phyloP scores from a whole-genome alignment of 2,797 vertebrate genomes.

The Picus viridis region DNA sequence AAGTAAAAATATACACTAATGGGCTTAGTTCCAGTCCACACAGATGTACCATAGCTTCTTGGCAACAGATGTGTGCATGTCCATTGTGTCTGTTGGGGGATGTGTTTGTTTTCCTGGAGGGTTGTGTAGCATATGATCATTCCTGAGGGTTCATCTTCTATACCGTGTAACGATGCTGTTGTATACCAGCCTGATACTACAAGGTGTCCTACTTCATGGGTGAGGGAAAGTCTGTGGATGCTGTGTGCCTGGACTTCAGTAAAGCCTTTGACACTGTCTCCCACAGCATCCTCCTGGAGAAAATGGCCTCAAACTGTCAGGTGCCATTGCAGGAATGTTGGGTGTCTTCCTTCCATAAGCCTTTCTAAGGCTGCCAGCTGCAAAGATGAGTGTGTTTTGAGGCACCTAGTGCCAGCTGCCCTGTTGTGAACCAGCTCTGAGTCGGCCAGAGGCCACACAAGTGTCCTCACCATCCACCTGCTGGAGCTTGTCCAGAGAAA shows the following conservation, averaged over 20 bases:
- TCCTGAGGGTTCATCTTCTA: no score
- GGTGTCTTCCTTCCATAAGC: neutral
- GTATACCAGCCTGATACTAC: no score
- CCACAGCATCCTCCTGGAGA: no score
- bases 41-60: neutral
- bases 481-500: no score
- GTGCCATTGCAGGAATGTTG: neutral
- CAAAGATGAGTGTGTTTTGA: neutral
- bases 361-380: neutral
- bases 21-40: neutral
- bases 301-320: neutral
- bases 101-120: neutral
- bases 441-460: neutral
- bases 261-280: no score
- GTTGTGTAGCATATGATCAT: neutral
- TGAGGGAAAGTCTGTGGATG: no score
- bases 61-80: neutral
- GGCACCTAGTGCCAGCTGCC: neutral
- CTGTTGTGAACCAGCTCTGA: neutral
- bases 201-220: no score
- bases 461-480: rapidly evolving
- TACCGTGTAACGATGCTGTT: no score
- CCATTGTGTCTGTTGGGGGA: neutral
- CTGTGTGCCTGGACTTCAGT: no score
- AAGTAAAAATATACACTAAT: neutral